Percentiles rank a stretch among this genome's conserved stretches.
These are phyloP conservation scores for Etheostoma nigrum DNA, from an alignment of 2,797 vertebrate species.

Conservation along the genomic window DNA sequence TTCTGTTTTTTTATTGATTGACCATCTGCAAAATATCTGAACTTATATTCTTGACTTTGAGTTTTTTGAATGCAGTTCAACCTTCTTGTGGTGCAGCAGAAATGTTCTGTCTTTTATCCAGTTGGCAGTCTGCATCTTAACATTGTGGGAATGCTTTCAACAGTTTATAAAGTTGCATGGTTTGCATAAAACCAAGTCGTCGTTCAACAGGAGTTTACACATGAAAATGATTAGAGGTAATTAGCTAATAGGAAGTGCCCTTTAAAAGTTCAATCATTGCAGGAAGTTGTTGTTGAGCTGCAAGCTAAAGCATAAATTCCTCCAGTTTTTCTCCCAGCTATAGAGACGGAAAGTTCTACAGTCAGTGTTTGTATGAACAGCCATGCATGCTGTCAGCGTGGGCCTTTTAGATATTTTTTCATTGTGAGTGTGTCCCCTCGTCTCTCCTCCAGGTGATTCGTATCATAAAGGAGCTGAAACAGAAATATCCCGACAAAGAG, in stretches of 20 bases:
- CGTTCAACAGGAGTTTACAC: too few species aligned
- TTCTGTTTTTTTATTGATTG: background rate
- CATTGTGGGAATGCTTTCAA: background rate
- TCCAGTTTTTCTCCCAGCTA: background rate
- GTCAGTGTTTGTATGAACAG: background rate
- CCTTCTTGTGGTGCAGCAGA: too few species aligned
- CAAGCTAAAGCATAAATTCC: background rate
- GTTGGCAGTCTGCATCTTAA: background rate
- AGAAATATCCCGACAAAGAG: constrained; percentile 96
- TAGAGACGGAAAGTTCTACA: background rate
- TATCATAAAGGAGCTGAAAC: constrained; percentile 95
- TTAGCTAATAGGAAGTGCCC: background rate
- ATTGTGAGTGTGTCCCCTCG: background rate
- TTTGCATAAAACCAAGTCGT: constrained; percentile 3
- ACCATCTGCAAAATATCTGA: background rate
- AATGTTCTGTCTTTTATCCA: background rate
- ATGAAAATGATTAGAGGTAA: background rate
- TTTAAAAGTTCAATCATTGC: background rate
- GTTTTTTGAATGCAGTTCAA: background rate
- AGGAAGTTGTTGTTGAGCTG: background rate
- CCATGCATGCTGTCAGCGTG: background rate
- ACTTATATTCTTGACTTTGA: background rate
- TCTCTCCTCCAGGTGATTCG: constrained; percentile 87
- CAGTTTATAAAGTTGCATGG: background rate
- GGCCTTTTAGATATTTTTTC: background rate